Evolutionary conservation across 2,113 vertebrate species (phyloP), one percentile per base, ranked within the genome.

Genomic region (Tylochromis polylepis): DNA sequence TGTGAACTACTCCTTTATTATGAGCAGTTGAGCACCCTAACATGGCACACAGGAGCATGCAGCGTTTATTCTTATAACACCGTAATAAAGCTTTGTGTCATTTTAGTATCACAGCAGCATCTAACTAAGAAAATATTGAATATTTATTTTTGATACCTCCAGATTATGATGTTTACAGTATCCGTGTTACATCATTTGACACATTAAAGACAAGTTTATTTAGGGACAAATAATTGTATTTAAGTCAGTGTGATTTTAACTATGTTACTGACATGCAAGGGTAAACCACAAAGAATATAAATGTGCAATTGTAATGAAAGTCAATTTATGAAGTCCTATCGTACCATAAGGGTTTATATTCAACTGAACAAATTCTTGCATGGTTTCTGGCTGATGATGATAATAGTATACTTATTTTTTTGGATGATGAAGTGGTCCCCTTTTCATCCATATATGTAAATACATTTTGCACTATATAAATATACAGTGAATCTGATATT

Each of bases 341-440:
- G 34, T 6, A 31, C 31, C 6, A 6, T 62, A 62, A 0, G 59
- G 59, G 59, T 62, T 62, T 62, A 4, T 62, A 62, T 62, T 34
- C 3, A 62, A 0, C 34, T 20, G 16, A 62, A 20, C 59, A 62
- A 20, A 62, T 62, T 62, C 29, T 62, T 62, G 29, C 59, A 62
- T 62, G 59, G 1, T 0, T 0, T 34, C 59, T 36, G 59, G 16
- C 59, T 62, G 59, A 62, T 34, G 59, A 34, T 62, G 34, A 62
- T 4, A 60, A 34, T 34, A 62, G 29, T 34, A 62, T 62, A 34
- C 9, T 7, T 36, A 20, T 62, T 36, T 62, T 62, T 18, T 62
- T 62, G 59, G 31, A 62, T 62, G 59, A 62, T 0, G 5, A 62
- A 62, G 0, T 62, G 59, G 59, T 62, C 59, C 31, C 31, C 10